Base-by-base conservation (phyloP, 1,140 invertebrate species). In the Hyles euphorbiae region DNA sequence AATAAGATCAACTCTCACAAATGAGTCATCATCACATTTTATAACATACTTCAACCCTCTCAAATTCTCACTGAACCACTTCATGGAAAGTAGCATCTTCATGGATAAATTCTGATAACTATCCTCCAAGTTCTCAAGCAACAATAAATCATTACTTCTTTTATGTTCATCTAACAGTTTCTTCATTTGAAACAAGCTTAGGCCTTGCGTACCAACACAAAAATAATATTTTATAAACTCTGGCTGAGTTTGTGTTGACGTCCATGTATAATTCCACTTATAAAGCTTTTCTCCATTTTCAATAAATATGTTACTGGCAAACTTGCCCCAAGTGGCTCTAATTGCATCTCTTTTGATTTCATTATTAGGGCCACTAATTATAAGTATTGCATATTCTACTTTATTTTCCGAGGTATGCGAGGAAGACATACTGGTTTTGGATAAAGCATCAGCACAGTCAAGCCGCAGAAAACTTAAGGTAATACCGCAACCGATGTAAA, bases 11-110 rank as follows among this genome's bases (percentile, higher is more conserved):
- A 87, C 58, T 68, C 86, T 76, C 2, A 88, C 76, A 81, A 88
- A 88, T 5, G 86, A 88, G 63, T 88, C 86, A 77, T 88, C 86
- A 74, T 88, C 86, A 82, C 82, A 83, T 67, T 88, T 88, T 33
- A 88, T 74, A 9, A 87, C 55, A 76, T 88, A 87, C 61, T 84
- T 86, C 47, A 86, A 52, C 33, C 72, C 50, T 34, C 70, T 76
- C 11, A 83, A 61, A 71, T 82, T 78, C 5, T 64, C 61, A 63
- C 63, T 68, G 2, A 81, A 34, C 82, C 82, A 87, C 57, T 65
- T 57, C 51, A 88, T 58, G 3, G 81, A 70, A 47, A 66, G 50
- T 12, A 83, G 58, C 54, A 86, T 53, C 63, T 88, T 88, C 8
- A 58, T 47, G 11, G 85, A 60, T 58, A 88, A 73, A 52, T 81